Evolutionary conservation across 2,113 vertebrate genomes (phyloP), one percentile per base, ranked within the genome.

Genomic region (Neolamprologus sp.): DNA sequence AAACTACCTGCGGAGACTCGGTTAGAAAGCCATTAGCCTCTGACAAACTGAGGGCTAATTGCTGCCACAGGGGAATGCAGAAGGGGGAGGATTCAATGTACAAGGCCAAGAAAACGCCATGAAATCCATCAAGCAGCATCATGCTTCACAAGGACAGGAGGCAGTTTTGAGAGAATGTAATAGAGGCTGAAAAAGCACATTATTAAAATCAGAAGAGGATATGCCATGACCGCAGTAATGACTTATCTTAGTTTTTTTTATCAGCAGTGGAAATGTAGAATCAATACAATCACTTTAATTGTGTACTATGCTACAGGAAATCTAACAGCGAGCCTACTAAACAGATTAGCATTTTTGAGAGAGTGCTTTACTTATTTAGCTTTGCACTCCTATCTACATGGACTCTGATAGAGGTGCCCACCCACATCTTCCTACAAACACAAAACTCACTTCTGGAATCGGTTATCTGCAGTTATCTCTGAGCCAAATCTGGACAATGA

Each of bases 21-120:
- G 95, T 96, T 95, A 95, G 90, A 94, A 95, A 95, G 86, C 93
- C 87, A 96, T 96, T 95, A 95, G 90, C 87, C 65, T 80, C 87
- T 90, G 88, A 91, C 85, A 90, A 92, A 85, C 87, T 83, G 83
- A 47, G 63, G 90, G 88, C 82, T 94, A 94, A 94, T 95, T 92
- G 91, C 86, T 85, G 80, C 91, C 90, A 88, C 17, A 2, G 58
- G 94, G 90, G 90, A 86, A 90, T 85, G 85, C 84, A 81, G 63
- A 88, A 87, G 89, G 81, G 73, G 82, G 81, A 92, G 51, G 85
- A 71, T 87, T 90, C 55, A 53, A 4, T 75, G 86, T 45, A 81
- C 91, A 93, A 94, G 94, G 93, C 92, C 88, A 87, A 73, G 71
- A 89, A 58, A 60, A 60, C 45, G 8, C 63, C 37, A 47, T 86